phyloP scores from a whole-genome alignment of 2,113 vertebrate genomes.

The Pristiophorus japonicus region DNA sequence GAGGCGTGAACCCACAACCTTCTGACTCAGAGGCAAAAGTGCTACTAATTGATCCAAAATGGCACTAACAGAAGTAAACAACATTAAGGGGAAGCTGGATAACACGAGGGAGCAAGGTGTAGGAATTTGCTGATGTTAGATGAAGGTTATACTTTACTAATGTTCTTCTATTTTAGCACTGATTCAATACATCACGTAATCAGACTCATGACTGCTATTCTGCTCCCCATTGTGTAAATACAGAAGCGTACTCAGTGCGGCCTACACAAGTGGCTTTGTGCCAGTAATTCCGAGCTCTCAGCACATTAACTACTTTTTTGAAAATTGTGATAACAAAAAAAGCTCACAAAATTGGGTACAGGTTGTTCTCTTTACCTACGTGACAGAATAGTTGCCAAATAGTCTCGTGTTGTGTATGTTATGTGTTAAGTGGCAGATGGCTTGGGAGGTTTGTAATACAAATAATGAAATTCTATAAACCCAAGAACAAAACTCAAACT shows the following conservation, averaged over 20 bases:
- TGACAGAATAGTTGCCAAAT: neutral
- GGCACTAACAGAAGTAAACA: neutral
- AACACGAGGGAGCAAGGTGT: neutral
- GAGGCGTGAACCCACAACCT: neutral
- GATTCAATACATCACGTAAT: neutral
- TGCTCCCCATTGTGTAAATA: neutral
- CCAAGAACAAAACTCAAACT: neutral
- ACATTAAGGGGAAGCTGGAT: neutral
- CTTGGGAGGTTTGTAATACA: neutral
- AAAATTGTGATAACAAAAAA: neutral
- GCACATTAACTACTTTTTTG: neutral
- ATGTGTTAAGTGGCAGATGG: neutral
- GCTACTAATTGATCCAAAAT: neutral
- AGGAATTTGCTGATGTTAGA: neutral
- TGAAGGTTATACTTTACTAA: neutral
- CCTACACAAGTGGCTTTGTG: neutral
- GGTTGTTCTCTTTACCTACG: neutral
- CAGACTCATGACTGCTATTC: conserved; percentile 1
- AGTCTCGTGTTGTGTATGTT: neutral
- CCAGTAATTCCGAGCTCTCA: neutral
- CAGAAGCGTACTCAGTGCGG: neutral
- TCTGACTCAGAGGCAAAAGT: neutral
- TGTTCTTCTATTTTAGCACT: neutral
- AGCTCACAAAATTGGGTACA: neutral
- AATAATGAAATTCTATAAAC: neutral